Percentiles rank a stretch among this genome's conserved stretches.
Conservation (phyloP, 2,113 vertebrate genomes). For the Pardalotus punctatus region DNA sequence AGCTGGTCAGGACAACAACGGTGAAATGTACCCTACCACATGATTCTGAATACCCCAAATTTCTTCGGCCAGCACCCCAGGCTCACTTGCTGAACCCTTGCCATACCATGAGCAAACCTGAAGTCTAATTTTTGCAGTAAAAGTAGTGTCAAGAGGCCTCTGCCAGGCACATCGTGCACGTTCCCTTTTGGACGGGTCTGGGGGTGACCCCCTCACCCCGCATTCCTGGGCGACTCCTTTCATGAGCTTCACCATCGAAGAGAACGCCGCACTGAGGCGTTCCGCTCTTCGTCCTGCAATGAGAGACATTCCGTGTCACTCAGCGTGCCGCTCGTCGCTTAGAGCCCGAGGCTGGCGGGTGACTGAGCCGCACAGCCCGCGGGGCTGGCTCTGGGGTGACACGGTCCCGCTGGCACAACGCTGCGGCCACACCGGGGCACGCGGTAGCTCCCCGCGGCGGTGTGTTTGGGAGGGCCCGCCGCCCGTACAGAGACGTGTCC, state of each 20-base stretch:
- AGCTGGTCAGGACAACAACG: accelerated
- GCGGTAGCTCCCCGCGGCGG: neutral
- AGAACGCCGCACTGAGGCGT: conserved; percentile 77
- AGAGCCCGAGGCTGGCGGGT: accelerated
- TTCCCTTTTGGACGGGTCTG: accelerated
- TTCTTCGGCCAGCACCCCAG: neutral
- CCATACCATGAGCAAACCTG: accelerated
- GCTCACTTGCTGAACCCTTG: too few relatives aligned
- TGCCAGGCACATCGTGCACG: neutral
- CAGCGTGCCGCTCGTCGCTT: accelerated
- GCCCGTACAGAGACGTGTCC: neutral
- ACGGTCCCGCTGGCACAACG: neutral
- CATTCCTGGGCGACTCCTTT: conserved; percentile 78
- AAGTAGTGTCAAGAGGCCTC: neutral
- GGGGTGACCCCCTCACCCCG: conserved; percentile 71
- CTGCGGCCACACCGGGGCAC: neutral
- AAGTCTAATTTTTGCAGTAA: neutral
- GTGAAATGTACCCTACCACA: neutral
- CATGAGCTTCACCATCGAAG: conserved; percentile 77
- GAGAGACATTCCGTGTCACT: neutral
- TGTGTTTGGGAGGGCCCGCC: neutral
- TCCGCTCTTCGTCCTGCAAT: conserved; percentile 9
- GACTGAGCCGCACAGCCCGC: accelerated
- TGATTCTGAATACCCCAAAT: accelerated
- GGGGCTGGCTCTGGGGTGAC: neutral